These are phyloP conservation scores for Apodemia hepburni DNA, from an alignment of 2,888 invertebrate genomes.

Conservation along the genomic window DNA sequence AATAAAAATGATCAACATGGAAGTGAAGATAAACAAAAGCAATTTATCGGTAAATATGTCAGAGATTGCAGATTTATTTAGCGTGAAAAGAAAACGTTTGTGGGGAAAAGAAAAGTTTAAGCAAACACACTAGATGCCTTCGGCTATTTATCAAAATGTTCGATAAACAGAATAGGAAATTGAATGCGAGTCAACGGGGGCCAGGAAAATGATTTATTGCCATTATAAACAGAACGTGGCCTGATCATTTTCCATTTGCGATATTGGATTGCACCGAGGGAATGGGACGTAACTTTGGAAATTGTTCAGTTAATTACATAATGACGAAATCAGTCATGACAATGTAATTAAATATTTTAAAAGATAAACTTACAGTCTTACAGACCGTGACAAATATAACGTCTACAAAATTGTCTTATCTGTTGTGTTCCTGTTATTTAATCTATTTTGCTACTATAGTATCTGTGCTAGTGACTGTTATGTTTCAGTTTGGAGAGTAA, in stretches of 20 bases:
- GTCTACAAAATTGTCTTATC: too few relatives aligned
- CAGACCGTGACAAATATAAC: too few relatives aligned
- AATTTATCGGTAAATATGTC: constrained; percentile 64
- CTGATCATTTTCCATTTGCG: constrained; percentile 70
- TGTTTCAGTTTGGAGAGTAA: too few relatives aligned
- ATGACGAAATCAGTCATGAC: background rate
- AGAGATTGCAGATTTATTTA: constrained; percentile 69
- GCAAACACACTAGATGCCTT: constrained; percentile 52
- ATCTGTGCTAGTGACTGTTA: too few relatives aligned
- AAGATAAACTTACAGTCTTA: too few relatives aligned
- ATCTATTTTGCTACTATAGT: too few relatives aligned
- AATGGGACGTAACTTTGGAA: constrained; percentile 33
- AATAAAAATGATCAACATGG: constrained; percentile 28
- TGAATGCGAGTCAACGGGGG: constrained; percentile 73
- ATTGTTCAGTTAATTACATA: constrained; percentile 15
- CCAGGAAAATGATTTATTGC: constrained; percentile 71
- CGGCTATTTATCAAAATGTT: constrained; percentile 74
- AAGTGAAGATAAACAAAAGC: constrained; percentile 58
- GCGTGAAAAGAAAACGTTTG: constrained; percentile 61
- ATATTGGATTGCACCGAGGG: constrained; percentile 64
- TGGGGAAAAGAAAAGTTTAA: constrained; percentile 46
- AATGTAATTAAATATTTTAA: background rate
- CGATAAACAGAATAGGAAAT: constrained; percentile 77
- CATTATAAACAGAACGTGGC: constrained; percentile 73
- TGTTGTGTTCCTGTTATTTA: too few relatives aligned